A percentile compares a stretch with the other conserved stretches of the same genome.
These are phyloP conservation scores for Seladonia tumulorum DNA, from an alignment of 2,888 invertebrate genomes.

Conservation along the genomic window DNA sequence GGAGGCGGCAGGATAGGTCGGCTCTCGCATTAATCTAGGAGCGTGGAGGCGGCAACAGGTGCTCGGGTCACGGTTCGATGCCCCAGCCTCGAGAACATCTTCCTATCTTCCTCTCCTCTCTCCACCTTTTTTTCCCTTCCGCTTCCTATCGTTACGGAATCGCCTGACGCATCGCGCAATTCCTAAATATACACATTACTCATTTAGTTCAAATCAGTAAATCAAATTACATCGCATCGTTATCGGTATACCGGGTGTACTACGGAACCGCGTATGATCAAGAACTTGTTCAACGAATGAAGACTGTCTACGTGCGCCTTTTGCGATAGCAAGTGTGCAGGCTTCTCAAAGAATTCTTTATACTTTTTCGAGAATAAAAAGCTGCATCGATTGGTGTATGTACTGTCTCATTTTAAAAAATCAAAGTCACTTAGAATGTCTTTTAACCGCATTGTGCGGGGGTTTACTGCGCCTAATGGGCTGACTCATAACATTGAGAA, in stretches of 20 bases:
- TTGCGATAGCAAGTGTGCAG: no score
- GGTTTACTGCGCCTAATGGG: no score
- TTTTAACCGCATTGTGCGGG: no score
- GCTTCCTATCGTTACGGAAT: background rate
- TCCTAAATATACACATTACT: background rate
- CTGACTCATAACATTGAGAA: background rate
- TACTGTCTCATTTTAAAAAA: no score
- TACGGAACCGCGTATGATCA: no score
- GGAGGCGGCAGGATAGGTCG: slow-evolving; percentile 68
- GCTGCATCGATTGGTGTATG: no score
- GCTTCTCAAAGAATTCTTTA: no score
- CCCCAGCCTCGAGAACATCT: slow-evolving; percentile 68
- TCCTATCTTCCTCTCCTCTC: slow-evolving; percentile 21
- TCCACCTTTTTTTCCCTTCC: background rate
- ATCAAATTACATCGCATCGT: no score
- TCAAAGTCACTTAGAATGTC: no score
- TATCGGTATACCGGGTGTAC: no score
- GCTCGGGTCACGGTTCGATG: slow-evolving; percentile 82
- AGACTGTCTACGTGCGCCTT: no score
- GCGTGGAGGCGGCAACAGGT: slow-evolving; percentile 81
- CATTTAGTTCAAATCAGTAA: background rate
- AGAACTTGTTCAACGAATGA: background rate
- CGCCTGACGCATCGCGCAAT: background rate
- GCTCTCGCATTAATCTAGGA: slow-evolving; percentile 71
- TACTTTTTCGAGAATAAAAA: no score